Evolutionary conservation across 2,888 invertebrate species (phyloP).

Genomic region (Drosophila prolongata): DNA sequence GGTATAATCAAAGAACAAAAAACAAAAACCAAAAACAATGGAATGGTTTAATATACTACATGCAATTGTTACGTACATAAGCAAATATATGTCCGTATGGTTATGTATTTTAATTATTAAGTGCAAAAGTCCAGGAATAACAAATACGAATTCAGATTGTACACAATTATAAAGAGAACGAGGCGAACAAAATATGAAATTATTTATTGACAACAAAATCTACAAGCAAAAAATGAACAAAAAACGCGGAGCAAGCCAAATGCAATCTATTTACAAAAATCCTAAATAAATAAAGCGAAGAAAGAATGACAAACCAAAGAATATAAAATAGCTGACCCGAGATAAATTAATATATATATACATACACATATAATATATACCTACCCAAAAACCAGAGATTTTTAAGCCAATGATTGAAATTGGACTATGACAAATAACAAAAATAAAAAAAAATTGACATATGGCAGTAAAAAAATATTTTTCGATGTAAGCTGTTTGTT

Average conservation of each 20-base stretch:
- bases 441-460: constrained; percentile 5
- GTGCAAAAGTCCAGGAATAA: constrained; percentile 68
- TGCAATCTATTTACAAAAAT: constrained; percentile 70
- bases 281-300: constrained; percentile 3
- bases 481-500: constrained; percentile 77
- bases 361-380: constrained; percentile 36
- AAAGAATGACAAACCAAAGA: neutral
- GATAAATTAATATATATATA: constrained; percentile 8
- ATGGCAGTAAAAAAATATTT: constrained; percentile 57
- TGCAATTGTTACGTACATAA: constrained; percentile 27
- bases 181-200: constrained; percentile 36
- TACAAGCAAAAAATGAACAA: constrained; percentile 39
- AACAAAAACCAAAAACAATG: constrained; percentile 22
- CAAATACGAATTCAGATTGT: constrained; percentile 35
- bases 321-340: neutral
- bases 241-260: constrained; percentile 55
- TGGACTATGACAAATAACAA: constrained; percentile 9
- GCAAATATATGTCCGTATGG: constrained; percentile 22
- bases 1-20: constrained; percentile 3
- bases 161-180: constrained; percentile 12
- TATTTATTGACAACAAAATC: constrained; percentile 64
- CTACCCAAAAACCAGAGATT: constrained; percentile 4
- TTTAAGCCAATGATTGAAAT: constrained; percentile 17
- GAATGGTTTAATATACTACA: constrained; percentile 7
- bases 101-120: constrained; percentile 32